Base-by-base conservation (phyloP, 2,888 invertebrate species). In the Corbicula japonica region DNA sequence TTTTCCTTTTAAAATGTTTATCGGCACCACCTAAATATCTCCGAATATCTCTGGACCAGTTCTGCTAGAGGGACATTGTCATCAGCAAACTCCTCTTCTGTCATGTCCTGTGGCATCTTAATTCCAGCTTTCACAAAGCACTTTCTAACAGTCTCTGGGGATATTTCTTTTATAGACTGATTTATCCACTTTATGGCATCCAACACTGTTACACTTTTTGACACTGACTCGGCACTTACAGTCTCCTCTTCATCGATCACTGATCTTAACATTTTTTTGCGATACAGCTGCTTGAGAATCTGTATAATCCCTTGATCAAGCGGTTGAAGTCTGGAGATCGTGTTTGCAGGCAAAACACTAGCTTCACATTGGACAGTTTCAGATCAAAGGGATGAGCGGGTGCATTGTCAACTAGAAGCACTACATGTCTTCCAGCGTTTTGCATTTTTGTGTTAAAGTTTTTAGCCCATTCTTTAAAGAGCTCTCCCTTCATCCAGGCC, bases 41-140 rank as follows among this genome's bases (percentile, higher is more conserved):
- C n/a, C n/a, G n/a, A n/a, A n/a, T n/a, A n/a, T n/a, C n/a, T n/a
- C n/a, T n/a, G n/a, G n/a, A 52, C 52, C 21, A 65, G 28, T 32
- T 65, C 65, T 1, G 35, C 34, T 26, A 65, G 21, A 5, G 65
- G 65, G 21, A 52, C 21, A 38, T 65, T 30, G 35, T 65, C 52
- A 52, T 65, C 65, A 5, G n/a, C 60, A 23, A 60, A 35, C 18
- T 52, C 35, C 21, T 32, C 65, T 23, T 18, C 26, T 18, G 12
- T 32, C 12, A 18, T n/a, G 8, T 34, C 65, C 34, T 41, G 6
- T 23, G 41, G 28, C 2, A 62, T 21, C 10, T n/a, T 58, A 15
- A 58, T 6, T 26, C 65, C 65, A 12, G 52, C 34, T 38, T 65
- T 65, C 10, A 21, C 2, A 23, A 65, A 65, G 23, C 65, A 65